Conservation (phyloP, 2,113 vertebrate species). For the Tachysurus fulvidraco region DNA sequence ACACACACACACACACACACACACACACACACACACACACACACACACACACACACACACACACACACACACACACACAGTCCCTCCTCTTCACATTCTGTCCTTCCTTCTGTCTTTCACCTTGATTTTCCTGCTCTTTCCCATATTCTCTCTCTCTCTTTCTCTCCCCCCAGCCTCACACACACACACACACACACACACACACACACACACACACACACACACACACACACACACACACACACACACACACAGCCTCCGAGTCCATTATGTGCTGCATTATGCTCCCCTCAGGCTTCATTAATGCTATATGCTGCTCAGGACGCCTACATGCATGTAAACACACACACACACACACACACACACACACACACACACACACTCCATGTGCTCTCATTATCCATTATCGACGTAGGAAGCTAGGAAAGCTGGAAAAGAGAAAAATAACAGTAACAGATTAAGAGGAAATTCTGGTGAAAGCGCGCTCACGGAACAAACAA, state of each 20-base stretch:
- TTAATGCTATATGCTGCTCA: slow-evolving; percentile 54
- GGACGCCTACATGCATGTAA: neutral
- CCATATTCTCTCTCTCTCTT: slow-evolving; percentile 5
- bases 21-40: slow-evolving; percentile 9
- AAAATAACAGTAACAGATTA: slow-evolving; percentile 17
- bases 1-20: slow-evolving; percentile 4
- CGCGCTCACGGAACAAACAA: neutral
- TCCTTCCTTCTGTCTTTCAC: neutral
- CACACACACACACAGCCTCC: neutral
- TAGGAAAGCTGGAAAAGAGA: slow-evolving; percentile 46
- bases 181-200: neutral
- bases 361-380: slow-evolving; percentile 44
- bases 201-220: neutral
- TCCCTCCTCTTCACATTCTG: neutral
- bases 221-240: neutral
- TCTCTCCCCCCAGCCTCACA: neutral
- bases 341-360: slow-evolving; percentile 34
- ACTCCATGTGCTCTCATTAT: slow-evolving; percentile 70
- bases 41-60: slow-evolving; percentile 12
- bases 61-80: neutral
- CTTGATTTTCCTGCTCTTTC: slow-evolving; percentile 7
- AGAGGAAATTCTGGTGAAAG: slow-evolving; percentile 17
- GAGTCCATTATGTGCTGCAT: slow-evolving; percentile 37
- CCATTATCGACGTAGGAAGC: slow-evolving; percentile 64
- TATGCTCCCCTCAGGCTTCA: slow-evolving; percentile 57